Percentiles rank a stretch among this genome's conserved stretches.
These are phyloP conservation scores for Bombyx mori DNA, from an alignment of 1,140 invertebrate species.

Conservation along the genomic window ASM3026992v2 NC_085115.1:10841001-10841500, in stretches of 20 bases:
- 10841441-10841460: too few species aligned
- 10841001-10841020: neutral
- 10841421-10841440: neutral
- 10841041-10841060: constrained; percentile 40
- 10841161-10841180: too few species aligned
- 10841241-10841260: constrained; percentile 30
- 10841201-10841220: constrained; percentile 22
- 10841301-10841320: constrained; percentile 46
- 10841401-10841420: too few species aligned
- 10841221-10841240: constrained; percentile 33
- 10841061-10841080: constrained; percentile 15
- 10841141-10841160: constrained; percentile 9
- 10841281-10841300: constrained; percentile 37
- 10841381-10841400: too few species aligned
- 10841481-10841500: too few species aligned
- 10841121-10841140: constrained; percentile 38
- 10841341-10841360: constrained; percentile 43
- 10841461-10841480: too few species aligned
- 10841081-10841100: constrained; percentile 21
- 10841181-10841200: too few species aligned
- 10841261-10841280: constrained; percentile 30
- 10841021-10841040: constrained; percentile 35
- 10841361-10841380: constrained; percentile 54
- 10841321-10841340: constrained; percentile 39
- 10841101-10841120: constrained; percentile 48